Evolutionary conservation across 1,140 invertebrate genomes (phyloP), one percentile per base, ranked within the genome.

Genomic region (Venustaconcha ellipsiformis): DNA sequence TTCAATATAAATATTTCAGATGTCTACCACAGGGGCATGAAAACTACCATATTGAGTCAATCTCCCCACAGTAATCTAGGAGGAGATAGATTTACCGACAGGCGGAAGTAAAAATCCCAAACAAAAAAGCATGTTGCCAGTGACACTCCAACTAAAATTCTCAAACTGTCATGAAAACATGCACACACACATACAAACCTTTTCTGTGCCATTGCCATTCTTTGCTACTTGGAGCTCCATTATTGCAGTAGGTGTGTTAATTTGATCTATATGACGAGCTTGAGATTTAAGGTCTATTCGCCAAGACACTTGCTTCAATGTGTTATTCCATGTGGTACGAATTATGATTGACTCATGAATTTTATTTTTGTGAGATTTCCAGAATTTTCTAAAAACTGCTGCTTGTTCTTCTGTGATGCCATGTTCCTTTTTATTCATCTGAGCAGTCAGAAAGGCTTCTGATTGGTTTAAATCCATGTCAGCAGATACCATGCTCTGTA

Each of bases 391-490:
- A 20, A 86, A 78, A n/a, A 77, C 85, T 81, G 83, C 86, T 3
- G 85, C 85, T 77, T 87, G 82, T 26, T 86, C 83, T 79, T 88
- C 87, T n/a, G 83, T 85, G 5, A 89, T 80, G 56, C 82, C 82
- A 57, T 84, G 83, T 59, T 89, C 88, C 59, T 80, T 82, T 59
- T 83, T 82, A 70, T 84, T 87, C 63, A 81, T 83, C 79, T 89
- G 88, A 56, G 87, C 86, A 72, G 84, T 86, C 4, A 89, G 80
- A 66, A 87, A 89, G 23, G 82, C 83, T 76, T 89, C 88, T 30
- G 87, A 76, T 67, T 89, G 87, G 26, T 86, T 88, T 67, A 86
- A 83, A 77, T 89, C 88, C 87, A 88, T 89, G 64, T 88, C 87
- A 37, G 85, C 85, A 71, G 84, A 87, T 15, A 86, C 85, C 79